phyloP scores from a whole-genome alignment of 2,797 vertebrate genomes.

The Esox lucius region DNA sequence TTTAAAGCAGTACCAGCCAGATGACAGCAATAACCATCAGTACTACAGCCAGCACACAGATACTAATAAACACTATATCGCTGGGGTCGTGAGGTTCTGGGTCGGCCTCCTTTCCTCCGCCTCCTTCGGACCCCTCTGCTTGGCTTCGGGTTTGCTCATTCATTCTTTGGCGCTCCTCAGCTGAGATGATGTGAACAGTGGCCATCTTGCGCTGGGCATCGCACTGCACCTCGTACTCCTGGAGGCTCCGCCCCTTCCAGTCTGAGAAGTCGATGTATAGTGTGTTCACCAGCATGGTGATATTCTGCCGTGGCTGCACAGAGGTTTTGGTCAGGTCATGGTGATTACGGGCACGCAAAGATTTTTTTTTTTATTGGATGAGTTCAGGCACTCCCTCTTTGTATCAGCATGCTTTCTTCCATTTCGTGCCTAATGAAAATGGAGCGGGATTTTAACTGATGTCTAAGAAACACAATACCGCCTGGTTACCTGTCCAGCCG shows the following conservation, averaged over 20 bases:
- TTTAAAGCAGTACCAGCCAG: conserved; percentile 90
- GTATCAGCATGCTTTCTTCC: no score
- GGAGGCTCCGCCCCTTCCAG: conserved; percentile 72
- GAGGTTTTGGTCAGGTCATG: conserved; percentile 36
- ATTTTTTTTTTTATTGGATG: no score
- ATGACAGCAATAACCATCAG: conserved; percentile 94
- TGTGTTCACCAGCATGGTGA: conserved; percentile 87
- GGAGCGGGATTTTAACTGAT: no score
- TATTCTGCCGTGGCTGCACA: conserved; percentile 88
- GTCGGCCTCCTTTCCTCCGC: conserved; percentile 8
- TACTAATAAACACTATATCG: conserved; percentile 93
- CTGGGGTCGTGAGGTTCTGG: conserved; percentile 84
- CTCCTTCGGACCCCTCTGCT: conserved; percentile 55
- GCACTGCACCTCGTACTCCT: conserved; percentile 90
- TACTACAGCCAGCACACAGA: conserved; percentile 93
- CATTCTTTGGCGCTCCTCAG: conserved; percentile 75
- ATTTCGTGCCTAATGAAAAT: no score
- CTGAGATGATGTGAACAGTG: conserved; percentile 80
- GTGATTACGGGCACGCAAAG: not conserved
- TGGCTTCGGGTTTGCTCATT: conserved; percentile 75
- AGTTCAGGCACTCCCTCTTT: no score
- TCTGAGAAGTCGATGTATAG: conserved; percentile 89
- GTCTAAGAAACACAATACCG: not conserved
- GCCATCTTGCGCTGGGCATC: conserved; percentile 90
- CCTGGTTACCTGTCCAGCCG: conserved; percentile 80